Conservation (phyloP, 2,888 invertebrate species). For the Chesias legatella region DNA sequence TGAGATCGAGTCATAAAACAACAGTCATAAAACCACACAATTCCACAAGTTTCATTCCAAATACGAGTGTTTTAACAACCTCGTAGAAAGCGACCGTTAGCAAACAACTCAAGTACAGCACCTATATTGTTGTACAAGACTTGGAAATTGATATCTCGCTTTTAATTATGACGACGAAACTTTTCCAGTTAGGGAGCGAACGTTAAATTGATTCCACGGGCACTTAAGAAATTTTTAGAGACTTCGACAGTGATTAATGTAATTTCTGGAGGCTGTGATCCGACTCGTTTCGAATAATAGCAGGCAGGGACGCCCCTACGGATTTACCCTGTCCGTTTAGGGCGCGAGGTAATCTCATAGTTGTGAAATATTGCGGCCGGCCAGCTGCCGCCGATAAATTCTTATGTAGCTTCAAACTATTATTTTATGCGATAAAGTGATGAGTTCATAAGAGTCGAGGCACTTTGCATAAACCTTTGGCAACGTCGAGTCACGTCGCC, state of each 20-base stretch:
- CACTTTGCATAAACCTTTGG: conserved; percentile 58
- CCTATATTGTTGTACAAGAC: conserved; percentile 32
- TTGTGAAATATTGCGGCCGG: conserved; percentile 61
- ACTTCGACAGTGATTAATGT: conserved; percentile 77
- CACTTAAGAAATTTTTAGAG: conserved; percentile 72
- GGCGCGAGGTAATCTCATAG: conserved; percentile 53
- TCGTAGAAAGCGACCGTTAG: conserved; percentile 17
- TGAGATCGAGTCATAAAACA: conserved; percentile 22
- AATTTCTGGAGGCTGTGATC: conserved; percentile 63
- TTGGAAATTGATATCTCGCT: conserved; percentile 65
- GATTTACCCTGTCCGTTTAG: conserved; percentile 47
- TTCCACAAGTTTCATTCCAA: conserved; percentile 22
- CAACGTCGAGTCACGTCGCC: conserved; percentile 57
- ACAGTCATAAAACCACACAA: conserved; percentile 23
- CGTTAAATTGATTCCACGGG: conserved; percentile 74
- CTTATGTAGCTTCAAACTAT: conserved; percentile 43
- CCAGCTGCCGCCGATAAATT: conserved; percentile 50
- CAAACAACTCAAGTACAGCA: conserved; percentile 16
- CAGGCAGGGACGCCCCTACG: conserved; percentile 53
- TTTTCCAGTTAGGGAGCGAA: conserved; percentile 61
- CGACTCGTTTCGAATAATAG: conserved; percentile 46
- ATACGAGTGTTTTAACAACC: conserved; percentile 16
- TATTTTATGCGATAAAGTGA: conserved; percentile 64
- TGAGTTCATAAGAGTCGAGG: conserved; percentile 53
- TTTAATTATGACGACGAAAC: conserved; percentile 70